A percentile compares a stretch with the other conserved stretches of the same genome.
Conservation (phyloP, 2,888 invertebrate species). For the Drosophila tripunctata region DNA sequence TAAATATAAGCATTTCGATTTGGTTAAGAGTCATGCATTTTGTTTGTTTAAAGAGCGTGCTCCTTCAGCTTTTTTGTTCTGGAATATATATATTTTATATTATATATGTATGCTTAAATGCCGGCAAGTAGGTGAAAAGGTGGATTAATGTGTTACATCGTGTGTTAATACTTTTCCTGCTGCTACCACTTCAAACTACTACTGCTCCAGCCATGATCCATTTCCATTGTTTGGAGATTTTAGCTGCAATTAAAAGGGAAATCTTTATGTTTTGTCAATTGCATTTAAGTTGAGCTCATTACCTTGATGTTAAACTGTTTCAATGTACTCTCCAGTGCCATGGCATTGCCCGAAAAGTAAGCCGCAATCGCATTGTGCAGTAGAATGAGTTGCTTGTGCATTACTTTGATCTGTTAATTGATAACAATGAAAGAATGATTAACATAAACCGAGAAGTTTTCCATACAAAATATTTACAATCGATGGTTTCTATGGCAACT, state of each 20-base stretch:
- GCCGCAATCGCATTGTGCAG: constrained; percentile 98
- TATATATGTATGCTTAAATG: constrained; percentile 35
- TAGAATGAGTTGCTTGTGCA: constrained; percentile 98
- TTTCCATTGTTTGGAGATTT: constrained; percentile 91
- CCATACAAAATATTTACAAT: too few relatives aligned
- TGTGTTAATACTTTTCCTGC: constrained; percentile 34
- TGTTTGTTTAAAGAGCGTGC: constrained; percentile 59
- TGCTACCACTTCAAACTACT: too few relatives aligned
- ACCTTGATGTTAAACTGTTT: constrained; percentile 98
- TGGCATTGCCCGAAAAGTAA: constrained; percentile 98
- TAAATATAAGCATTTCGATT: constrained; percentile 41
- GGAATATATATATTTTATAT: constrained; percentile 17
- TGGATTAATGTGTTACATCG: constrained; percentile 21
- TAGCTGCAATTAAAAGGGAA: constrained; percentile 72
- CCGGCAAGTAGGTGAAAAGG: constrained; percentile 35
- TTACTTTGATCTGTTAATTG: constrained; percentile 93
- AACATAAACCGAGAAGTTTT: too few relatives aligned
- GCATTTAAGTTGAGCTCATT: too few relatives aligned
- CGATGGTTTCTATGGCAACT: too few relatives aligned
- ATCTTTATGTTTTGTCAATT: too few relatives aligned
- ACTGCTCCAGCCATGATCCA: constrained; percentile 93
- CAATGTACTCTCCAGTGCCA: constrained; percentile 95
- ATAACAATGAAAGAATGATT: neutral
- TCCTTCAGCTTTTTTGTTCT: constrained; percentile 53
- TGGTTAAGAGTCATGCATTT: constrained; percentile 46